Base-by-base conservation (phyloP, 2,888 invertebrate genomes). In the Drosophila neonasuta region DNA sequence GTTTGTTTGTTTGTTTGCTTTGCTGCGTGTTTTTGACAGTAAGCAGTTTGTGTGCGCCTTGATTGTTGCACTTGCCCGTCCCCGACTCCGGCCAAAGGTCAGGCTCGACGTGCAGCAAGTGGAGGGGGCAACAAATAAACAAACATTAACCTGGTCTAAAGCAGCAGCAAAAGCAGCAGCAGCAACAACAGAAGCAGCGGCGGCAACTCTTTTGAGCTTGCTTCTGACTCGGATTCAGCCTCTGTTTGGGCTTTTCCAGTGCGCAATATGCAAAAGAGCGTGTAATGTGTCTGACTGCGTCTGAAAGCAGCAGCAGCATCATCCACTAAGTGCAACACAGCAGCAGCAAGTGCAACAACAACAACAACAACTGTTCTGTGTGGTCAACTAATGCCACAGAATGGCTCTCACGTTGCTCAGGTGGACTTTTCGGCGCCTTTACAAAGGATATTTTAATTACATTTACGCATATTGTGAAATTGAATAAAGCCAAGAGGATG, bases 381-480 rank as follows among this genome's bases (percentile, higher is more conserved):
- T 67, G 86, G 86, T 83, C 69, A 68, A 71, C 82, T 80, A 80
- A 86, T 84, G 79, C 86, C 77, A 74, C 84, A 78, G 72, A 70
- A 86, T 74, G 46, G 71, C 82, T 68, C 68, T 66, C 66, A 65
- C 76, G 48, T 77, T 71, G 64, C 57, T 64, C 69, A 86, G 79
- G 77, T 79, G 73, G 77, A 68, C 64, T 70, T 84, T 84, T 84
- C 66, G 76, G 75, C 69, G 74, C 83, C 84, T 71, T 69, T 64
- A 74, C 78, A 74, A 75, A 73, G 85, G 86, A 79, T 84, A 81
- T 86, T 80, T 80, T 80, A 80, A 80, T 80, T 80, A 80, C 86
- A 80, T 80, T 84, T 80, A 84, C 87, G 87, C 85, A 84, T 72
- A 75, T 75, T 84, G 72, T 72, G 79, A 72, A 80, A 86, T 86